A percentile compares a stretch with the other conserved stretches of the same genome.
These are phyloP conservation scores for Oreochromis mossambicus DNA, from an alignment of 2,797 vertebrate genomes.

Conservation along the genomic window DNA sequence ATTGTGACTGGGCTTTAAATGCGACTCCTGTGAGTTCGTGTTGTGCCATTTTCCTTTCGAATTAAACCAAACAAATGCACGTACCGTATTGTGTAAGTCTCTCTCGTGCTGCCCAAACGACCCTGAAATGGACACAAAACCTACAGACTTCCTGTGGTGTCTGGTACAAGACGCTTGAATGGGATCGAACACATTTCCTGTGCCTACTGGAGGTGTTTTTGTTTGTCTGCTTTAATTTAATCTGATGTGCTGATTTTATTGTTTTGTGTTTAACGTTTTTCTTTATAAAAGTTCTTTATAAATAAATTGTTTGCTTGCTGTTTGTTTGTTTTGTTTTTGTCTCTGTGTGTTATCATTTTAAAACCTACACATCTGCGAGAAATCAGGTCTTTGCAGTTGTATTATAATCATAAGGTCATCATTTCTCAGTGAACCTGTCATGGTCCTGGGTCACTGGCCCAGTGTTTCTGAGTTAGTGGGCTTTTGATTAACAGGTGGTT, in stretches of 20 bases:
- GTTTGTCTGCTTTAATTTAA: not conserved
- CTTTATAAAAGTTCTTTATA: not conserved
- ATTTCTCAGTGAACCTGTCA: not conserved
- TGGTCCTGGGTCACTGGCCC: not conserved
- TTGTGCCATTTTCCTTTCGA: not conserved
- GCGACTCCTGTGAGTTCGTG: not conserved
- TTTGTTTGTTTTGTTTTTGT: not conserved
- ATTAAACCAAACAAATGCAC: not conserved
- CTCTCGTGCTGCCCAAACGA: not conserved
- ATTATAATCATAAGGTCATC: not conserved
- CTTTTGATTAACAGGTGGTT: not conserved
- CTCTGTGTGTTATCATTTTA: not conserved
- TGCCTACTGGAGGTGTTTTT: not conserved
- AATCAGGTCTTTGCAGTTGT: not conserved
- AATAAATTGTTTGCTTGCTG: not conserved
- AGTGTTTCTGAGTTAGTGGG: not conserved
- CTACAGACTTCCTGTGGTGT: not conserved
- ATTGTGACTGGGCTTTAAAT: constrained; percentile 21
- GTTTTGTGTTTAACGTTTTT: not conserved
- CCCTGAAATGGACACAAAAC: not conserved
- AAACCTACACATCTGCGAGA: not conserved
- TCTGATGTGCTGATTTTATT: not conserved
- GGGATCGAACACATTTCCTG: not conserved
- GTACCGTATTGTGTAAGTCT: not conserved
- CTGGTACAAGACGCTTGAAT: not conserved